Percentiles rank a stretch among this genome's conserved stretches.
Evolutionary conservation across 2,113 vertebrate species (phyloP).

Genomic region (Strigops habroptila): DNA sequence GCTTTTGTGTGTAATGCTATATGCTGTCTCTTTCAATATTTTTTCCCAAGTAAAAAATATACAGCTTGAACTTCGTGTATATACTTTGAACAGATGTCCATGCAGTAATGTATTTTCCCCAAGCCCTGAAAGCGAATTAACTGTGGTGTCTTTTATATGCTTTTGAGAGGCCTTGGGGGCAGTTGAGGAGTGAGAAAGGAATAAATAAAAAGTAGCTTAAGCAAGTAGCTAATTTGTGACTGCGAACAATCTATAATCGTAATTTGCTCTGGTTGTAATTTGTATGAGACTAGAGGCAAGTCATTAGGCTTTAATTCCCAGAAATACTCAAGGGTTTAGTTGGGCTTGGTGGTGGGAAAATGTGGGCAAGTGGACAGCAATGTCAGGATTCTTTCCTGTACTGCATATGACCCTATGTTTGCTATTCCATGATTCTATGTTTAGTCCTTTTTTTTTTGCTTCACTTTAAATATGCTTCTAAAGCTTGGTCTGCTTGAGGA

Average conservation of each 20-base stretch:
- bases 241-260: neutral
- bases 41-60: neutral
- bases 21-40: neutral
- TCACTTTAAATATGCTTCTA: neutral
- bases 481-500: neutral
- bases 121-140: neutral
- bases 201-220: neutral
- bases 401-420: neutral
- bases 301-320: neutral
- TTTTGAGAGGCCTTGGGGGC: neutral
- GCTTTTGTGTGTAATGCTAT: neutral
- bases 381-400: neutral
- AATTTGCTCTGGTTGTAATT: neutral
- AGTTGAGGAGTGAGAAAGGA: neutral
- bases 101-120: neutral
- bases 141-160: neutral
- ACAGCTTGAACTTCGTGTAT: neutral
- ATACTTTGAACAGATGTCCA: neutral
- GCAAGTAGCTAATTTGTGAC: neutral
- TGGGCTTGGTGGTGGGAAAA: neutral
- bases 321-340: neutral
- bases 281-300: neutral
- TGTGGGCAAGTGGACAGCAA: neutral
- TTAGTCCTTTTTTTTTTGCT: neutral
- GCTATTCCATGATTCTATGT: neutral